These are phyloP conservation scores for Xestia rhomboidea DNA, from an alignment of 2,888 invertebrate species.

Conservation along the genomic window DNA sequence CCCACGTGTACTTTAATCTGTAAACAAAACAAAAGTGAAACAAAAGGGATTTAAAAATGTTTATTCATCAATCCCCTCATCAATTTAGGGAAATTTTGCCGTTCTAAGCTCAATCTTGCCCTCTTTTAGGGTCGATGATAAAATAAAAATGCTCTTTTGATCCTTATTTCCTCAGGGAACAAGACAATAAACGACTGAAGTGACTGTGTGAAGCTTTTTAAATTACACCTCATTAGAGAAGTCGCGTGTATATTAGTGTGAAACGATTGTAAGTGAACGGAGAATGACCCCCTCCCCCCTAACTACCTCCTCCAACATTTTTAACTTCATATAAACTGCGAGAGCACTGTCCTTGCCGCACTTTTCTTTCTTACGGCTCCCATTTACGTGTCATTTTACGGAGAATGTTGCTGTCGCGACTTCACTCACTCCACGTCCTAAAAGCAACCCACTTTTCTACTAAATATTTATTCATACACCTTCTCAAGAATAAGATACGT, in stretches of 20 bases:
- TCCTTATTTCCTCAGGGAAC: conserved; percentile 42
- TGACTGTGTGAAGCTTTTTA: conserved; percentile 54
- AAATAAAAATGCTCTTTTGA: conserved; percentile 59
- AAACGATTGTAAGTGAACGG: conserved; percentile 70
- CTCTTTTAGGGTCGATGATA: conserved; percentile 54
- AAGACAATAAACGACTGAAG: conserved; percentile 41
- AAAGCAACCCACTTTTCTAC: conserved; percentile 63
- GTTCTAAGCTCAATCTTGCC: conserved; percentile 49
- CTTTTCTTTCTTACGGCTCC: conserved; percentile 64
- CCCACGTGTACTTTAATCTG: conserved; percentile 44
- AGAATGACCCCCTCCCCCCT: conserved; percentile 62
- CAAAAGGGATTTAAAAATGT: conserved; percentile 64
- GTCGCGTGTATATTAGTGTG: conserved; percentile 70
- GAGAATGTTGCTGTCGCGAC: conserved; percentile 60
- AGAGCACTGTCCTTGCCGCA: conserved; percentile 62
- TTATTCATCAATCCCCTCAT: conserved; percentile 65
- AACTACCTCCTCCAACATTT: conserved; percentile 68
- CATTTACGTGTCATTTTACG: conserved; percentile 65
- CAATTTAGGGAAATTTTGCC: conserved; percentile 59
- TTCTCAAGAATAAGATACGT: conserved; percentile 57
- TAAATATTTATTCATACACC: conserved; percentile 68
- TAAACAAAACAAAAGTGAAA: conserved; percentile 62
- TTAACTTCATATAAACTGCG: conserved; percentile 68
- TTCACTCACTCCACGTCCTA: conserved; percentile 60
- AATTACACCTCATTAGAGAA: conserved; percentile 72